Conservation (phyloP, 2,888 invertebrate genomes). For the Agrypnus murinus region DNA sequence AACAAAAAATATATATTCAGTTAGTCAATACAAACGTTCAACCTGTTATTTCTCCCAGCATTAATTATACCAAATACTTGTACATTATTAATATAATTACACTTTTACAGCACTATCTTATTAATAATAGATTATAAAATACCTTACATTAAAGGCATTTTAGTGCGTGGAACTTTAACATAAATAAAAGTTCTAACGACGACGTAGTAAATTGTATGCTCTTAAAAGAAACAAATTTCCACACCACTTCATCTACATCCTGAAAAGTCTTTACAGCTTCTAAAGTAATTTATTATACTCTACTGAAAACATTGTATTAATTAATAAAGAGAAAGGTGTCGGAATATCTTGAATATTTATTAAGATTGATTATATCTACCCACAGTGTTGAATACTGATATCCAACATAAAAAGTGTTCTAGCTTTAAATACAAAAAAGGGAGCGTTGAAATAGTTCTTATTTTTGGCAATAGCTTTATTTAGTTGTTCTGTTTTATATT, state of each 20-base stretch:
- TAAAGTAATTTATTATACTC: slow-evolving; percentile 7
- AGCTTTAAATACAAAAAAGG: no score
- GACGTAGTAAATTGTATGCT: background rate
- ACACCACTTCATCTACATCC: background rate
- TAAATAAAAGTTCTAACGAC: background rate
- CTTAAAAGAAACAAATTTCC: no score
- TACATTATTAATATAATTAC: background rate
- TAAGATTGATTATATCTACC: slow-evolving; percentile 13
- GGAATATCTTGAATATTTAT: slow-evolving; percentile 15
- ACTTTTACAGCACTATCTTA: background rate
- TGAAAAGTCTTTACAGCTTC: background rate
- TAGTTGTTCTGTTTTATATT: no score
- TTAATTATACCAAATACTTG: background rate
- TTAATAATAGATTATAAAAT: slow-evolving; percentile 1
- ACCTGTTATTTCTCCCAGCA: background rate
- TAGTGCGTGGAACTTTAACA: background rate
- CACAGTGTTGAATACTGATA: no score
- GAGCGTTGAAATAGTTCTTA: no score
- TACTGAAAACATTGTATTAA: slow-evolving; percentile 14
- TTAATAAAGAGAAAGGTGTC: slow-evolving; percentile 5
- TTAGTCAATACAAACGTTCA: background rate
- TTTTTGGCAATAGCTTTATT: no score
- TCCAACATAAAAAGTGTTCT: no score
- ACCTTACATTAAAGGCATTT: background rate
- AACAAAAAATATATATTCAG: background rate